Percentiles rank a stretch among this genome's conserved stretches.
Conservation (phyloP, 64 coral and sea anemone species). For the Pocillopora damicornis region DNA sequence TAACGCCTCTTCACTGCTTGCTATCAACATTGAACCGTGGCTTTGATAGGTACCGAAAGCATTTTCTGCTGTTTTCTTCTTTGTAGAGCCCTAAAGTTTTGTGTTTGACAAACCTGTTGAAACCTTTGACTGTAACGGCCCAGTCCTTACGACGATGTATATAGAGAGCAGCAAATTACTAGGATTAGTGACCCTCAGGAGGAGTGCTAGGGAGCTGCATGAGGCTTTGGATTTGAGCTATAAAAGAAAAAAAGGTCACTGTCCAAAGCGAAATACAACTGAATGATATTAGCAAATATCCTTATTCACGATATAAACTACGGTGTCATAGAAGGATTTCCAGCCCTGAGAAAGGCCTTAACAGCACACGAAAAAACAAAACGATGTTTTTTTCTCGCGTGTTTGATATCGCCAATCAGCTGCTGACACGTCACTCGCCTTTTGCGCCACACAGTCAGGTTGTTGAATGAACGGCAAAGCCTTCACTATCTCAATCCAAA, state of each 20-base stretch:
- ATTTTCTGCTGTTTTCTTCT: slow-evolving; percentile 2
- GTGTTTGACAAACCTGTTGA: slow-evolving; percentile 3
- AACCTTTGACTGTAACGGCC: slow-evolving; percentile 60
- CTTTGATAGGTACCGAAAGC: slow-evolving; percentile 37
- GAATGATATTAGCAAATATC: too few relatives aligned
- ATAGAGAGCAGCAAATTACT: slow-evolving; percentile 43
- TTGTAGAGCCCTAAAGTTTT: slow-evolving; percentile 30
- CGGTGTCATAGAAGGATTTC: too few relatives aligned
- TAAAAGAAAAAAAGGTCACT: not conserved
- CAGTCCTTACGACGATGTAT: slow-evolving; percentile 56
- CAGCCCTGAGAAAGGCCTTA: too few relatives aligned
- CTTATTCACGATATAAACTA: too few relatives aligned
- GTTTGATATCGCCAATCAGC: too few relatives aligned
- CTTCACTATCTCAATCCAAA: too few relatives aligned
- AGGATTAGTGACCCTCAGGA: slow-evolving; percentile 21
- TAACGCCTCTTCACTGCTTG: slow-evolving; percentile 56
- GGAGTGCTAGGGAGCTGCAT: not conserved
- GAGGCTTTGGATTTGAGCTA: not conserved
- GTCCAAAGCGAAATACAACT: too few relatives aligned
- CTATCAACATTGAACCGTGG: slow-evolving; percentile 53
- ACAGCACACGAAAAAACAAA: too few relatives aligned
- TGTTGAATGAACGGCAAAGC: too few relatives aligned
- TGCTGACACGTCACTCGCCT: too few relatives aligned
- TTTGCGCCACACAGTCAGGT: too few relatives aligned
- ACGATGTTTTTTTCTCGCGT: too few relatives aligned